Conservation (phyloP, 2,888 invertebrate genomes). For the Leptinotarsa tumamoca region DNA sequence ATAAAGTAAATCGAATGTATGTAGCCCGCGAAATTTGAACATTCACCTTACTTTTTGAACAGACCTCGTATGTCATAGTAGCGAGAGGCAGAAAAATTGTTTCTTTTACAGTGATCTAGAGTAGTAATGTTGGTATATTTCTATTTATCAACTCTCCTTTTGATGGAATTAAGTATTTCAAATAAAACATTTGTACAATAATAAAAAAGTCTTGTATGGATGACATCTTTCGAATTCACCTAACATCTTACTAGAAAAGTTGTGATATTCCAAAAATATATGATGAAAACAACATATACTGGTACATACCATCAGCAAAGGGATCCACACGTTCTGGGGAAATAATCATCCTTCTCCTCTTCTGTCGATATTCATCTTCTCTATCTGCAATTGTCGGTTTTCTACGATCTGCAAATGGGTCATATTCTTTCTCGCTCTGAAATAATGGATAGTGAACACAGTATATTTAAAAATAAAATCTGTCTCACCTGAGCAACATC, state of each 20-base stretch:
- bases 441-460: constrained; percentile 48
- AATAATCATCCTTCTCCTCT: constrained; percentile 90
- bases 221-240: constrained; percentile 4
- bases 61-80: no score
- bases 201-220: no score
- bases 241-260: constrained; percentile 36
- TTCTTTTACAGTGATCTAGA: no score
- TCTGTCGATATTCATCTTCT: constrained; percentile 96
- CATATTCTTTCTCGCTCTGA: constrained; percentile 91
- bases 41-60: no score
- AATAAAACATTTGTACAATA: no score
- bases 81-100: no score
- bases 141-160: no score
- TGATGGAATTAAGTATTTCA: no score
- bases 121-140: no score
- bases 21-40: no score
- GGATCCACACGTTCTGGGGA: constrained; percentile 98
- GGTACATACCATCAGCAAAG: constrained; percentile 92
- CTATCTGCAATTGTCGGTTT: constrained; percentile 94
- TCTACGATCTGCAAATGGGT: constrained; percentile 93
- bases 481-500: constrained; percentile 85
- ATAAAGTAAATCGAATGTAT: no score
- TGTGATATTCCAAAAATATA: neutral
- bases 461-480: constrained; percentile 8
- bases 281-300: neutral